These are phyloP conservation scores for Epiperipatus broadwayi DNA, from an alignment of 2,888 invertebrate genomes.

Conservation along the genomic window DNA sequence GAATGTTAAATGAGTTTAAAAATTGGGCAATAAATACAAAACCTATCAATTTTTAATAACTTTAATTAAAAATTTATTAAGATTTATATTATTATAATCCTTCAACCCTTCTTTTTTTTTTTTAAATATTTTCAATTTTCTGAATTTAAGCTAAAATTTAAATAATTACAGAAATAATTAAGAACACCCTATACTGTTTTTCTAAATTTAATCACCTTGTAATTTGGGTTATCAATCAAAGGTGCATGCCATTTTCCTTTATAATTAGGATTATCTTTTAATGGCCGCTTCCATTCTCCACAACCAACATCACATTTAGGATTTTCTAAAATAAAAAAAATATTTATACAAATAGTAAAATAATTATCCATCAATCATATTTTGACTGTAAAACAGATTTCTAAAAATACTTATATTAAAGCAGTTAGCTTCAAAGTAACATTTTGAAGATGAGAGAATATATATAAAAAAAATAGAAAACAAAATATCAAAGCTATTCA, in stretches of 20 bases:
- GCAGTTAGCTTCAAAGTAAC: too few relatives aligned
- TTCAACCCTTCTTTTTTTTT: too few relatives aligned
- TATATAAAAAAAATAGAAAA: too few relatives aligned
- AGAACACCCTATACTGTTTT: not conserved
- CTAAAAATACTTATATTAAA: not conserved
- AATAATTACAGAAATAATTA: not conserved
- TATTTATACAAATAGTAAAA: not conserved
- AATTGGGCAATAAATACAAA: not conserved
- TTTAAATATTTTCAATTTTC: too few relatives aligned
- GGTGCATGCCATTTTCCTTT: constrained; percentile 80
- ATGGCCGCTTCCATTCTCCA: constrained; percentile 67
- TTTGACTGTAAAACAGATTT: constrained; percentile 1
- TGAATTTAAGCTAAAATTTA: too few relatives aligned
- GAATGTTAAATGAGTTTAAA: not conserved
- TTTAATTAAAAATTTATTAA: too few relatives aligned
- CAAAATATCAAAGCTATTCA: too few relatives aligned
- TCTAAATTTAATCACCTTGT: constrained; percentile 26
- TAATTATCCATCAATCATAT: constrained; percentile 8
- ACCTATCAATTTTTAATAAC: too few relatives aligned
- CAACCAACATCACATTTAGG: constrained; percentile 73
- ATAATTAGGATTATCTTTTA: constrained; percentile 75
- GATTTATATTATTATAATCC: too few relatives aligned
- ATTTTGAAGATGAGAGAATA: too few relatives aligned
- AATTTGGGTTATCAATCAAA: constrained; percentile 35
- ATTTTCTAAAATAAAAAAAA: constrained; percentile 40